Percentiles rank a stretch among this genome's conserved stretches.
These are phyloP conservation scores for Tyrophagus putrescentiae DNA, from an alignment of 1,140 invertebrate genomes.

Conservation along the genomic window DNA sequence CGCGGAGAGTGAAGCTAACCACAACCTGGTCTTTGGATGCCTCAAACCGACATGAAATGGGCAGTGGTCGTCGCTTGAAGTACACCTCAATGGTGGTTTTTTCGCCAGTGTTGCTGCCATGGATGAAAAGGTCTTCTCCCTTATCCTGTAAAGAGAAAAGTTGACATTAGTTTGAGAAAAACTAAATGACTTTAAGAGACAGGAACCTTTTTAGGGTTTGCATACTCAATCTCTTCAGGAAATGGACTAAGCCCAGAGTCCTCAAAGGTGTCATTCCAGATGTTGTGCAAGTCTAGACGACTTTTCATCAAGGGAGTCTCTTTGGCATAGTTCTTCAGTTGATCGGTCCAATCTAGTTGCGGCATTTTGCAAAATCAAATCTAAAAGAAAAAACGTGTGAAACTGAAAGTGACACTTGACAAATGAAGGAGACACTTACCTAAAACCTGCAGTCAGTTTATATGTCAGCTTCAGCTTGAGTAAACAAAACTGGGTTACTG, in stretches of 20 bases:
- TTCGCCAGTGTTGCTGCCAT: neutral
- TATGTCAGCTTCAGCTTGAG: no score
- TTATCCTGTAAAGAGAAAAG: neutral
- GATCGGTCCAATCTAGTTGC: no score
- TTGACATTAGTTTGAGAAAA: neutral
- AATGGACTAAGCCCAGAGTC: neutral
- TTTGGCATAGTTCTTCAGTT: no score
- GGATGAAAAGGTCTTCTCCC: neutral
- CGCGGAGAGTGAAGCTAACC: neutral
- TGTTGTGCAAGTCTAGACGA: neutral
- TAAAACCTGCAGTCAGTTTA: no score
- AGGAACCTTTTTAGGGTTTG: neutral
- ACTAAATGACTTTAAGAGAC: neutral
- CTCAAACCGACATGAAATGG: neutral
- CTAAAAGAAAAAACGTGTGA: no score
- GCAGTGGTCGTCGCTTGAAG: neutral
- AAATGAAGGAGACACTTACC: no score
- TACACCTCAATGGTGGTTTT: constrained; percentile 3
- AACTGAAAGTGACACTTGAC: no score
- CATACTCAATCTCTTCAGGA: constrained; percentile 1
- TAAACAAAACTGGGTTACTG: no score
- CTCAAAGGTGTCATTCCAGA: neutral
- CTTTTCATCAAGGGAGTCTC: no score
- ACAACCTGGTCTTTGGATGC: no score
- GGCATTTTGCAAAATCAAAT: no score